A percentile compares a stretch with the other conserved stretches of the same genome.
Evolutionary conservation across 2,797 vertebrate genomes (phyloP).

Genomic region (Tenualosa thibaudeaui): DNA sequence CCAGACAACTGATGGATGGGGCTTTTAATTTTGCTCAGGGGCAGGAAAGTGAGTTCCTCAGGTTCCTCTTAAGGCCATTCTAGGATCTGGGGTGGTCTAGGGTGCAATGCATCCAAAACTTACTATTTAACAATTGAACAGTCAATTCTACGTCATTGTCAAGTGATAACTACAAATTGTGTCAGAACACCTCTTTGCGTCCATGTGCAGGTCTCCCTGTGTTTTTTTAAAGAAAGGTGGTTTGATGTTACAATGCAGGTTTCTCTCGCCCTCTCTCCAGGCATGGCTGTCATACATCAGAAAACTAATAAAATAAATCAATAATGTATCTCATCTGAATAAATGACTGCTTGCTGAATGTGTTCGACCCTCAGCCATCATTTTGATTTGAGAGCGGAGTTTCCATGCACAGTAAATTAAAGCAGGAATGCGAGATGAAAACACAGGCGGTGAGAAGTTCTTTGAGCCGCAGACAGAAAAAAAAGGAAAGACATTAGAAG

Average conservation of each 20-base stretch:
- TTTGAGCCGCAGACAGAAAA: slow-evolving; percentile 28
- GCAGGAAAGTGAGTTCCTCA: not conserved
- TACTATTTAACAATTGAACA: not conserved
- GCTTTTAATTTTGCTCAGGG: not conserved
- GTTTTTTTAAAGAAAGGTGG: not conserved
- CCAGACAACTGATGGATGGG: slow-evolving; percentile 13
- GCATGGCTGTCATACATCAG: slow-evolving; percentile 41
- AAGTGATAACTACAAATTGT: not conserved
- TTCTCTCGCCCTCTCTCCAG: slow-evolving; percentile 31
- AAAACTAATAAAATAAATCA: slow-evolving; percentile 56
- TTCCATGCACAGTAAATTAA: slow-evolving; percentile 47
- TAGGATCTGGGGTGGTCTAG: not conserved
- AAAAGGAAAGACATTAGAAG: slow-evolving; percentile 25
- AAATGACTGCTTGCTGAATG: slow-evolving; percentile 53
- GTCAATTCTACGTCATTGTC: not conserved
- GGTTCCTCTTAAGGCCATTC: not conserved
- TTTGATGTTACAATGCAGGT: slow-evolving; percentile 48
- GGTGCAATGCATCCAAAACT: not conserved
- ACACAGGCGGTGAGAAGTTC: slow-evolving; percentile 33
- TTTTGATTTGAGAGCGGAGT: slow-evolving; percentile 51
- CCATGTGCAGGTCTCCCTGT: not conserved
- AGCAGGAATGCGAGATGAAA: slow-evolving; percentile 39
- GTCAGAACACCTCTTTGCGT: not conserved
- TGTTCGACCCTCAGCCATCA: slow-evolving; percentile 50
- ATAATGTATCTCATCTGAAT: slow-evolving; percentile 53